These are phyloP conservation scores for Ellobius talpinus DNA, from an alignment of 2,113 vertebrate genomes.

Conservation along the genomic window DNA sequence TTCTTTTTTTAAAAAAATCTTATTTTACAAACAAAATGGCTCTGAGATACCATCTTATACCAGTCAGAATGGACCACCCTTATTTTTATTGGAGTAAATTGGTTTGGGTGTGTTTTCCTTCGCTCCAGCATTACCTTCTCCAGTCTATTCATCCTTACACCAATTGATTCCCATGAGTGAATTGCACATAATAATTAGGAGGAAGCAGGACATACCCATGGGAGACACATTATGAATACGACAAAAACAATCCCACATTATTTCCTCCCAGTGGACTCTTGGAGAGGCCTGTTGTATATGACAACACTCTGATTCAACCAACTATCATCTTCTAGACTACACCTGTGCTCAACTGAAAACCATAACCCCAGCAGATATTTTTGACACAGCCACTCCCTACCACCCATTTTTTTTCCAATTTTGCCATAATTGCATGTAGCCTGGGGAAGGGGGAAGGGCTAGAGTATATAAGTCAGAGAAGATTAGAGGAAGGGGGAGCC, in stretches of 20 bases:
- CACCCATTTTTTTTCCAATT: background rate
- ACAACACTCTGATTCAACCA: background rate
- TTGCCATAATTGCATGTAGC: background rate
- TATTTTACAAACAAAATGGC: too few relatives aligned
- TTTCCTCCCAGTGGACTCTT: background rate
- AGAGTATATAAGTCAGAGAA: background rate
- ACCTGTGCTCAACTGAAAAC: background rate
- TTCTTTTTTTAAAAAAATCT: too few relatives aligned
- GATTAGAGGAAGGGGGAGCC: background rate
- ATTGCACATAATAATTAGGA: background rate
- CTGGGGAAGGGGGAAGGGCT: background rate
- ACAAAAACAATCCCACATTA: background rate
- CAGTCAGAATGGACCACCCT: background rate
- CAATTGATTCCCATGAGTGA: background rate
- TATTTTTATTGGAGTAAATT: background rate
- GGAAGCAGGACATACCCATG: background rate
- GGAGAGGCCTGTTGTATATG: background rate
- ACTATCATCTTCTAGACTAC: background rate
- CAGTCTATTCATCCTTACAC: background rate
- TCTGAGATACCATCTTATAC: too few relatives aligned
- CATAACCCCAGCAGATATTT: background rate
- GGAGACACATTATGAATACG: background rate
- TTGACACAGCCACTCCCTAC: background rate
- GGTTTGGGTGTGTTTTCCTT: background rate
- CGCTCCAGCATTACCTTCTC: background rate